Evolutionary conservation across 2,888 invertebrate genomes (phyloP).

Genomic region (Dione vanillae): DNA sequence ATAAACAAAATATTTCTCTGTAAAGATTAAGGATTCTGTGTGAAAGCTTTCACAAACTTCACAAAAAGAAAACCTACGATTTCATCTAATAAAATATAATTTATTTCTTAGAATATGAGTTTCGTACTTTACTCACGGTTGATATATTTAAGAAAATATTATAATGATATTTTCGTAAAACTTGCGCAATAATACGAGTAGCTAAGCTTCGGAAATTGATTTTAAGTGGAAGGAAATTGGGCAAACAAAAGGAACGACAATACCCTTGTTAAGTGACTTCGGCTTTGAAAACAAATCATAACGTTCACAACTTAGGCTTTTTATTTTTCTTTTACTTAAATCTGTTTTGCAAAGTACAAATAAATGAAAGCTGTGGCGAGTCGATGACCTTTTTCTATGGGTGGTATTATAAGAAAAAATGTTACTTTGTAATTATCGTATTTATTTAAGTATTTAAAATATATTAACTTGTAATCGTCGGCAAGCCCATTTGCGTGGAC

Average conservation of each 20-base stretch:
- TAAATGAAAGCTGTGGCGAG: not conserved
- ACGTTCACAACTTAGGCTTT: slow-evolving; percentile 11
- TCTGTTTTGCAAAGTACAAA: slow-evolving; percentile 7
- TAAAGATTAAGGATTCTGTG: too few species aligned
- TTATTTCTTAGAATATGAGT: slow-evolving; percentile 4
- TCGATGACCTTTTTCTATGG: not conserved
- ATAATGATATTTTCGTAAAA: slow-evolving; percentile 20
- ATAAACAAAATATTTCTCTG: too few species aligned
- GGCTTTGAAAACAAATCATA: slow-evolving; percentile 34
- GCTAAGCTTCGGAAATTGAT: slow-evolving; percentile 40
- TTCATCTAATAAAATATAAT: not conserved
- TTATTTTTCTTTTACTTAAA: slow-evolving; percentile 25
- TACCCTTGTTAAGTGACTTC: slow-evolving; percentile 42
- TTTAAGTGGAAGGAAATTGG: slow-evolving; percentile 48
- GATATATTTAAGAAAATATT: slow-evolving; percentile 8
- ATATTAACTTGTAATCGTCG: too few species aligned
- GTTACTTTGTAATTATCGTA: too few species aligned
- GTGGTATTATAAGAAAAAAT: too few species aligned
- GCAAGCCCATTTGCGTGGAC: too few species aligned
- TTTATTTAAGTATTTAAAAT: too few species aligned
- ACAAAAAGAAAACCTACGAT: not conserved
- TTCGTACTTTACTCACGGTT: not conserved
- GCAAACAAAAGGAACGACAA: slow-evolving; percentile 50
- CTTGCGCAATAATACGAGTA: slow-evolving; percentile 16
- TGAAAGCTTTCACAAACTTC: not conserved